Percentiles rank a stretch among this genome's conserved stretches.
These are phyloP conservation scores for Zosterops hypoxanthus DNA, from an alignment of 2,113 vertebrate genomes.

Conservation along the genomic window DNA sequence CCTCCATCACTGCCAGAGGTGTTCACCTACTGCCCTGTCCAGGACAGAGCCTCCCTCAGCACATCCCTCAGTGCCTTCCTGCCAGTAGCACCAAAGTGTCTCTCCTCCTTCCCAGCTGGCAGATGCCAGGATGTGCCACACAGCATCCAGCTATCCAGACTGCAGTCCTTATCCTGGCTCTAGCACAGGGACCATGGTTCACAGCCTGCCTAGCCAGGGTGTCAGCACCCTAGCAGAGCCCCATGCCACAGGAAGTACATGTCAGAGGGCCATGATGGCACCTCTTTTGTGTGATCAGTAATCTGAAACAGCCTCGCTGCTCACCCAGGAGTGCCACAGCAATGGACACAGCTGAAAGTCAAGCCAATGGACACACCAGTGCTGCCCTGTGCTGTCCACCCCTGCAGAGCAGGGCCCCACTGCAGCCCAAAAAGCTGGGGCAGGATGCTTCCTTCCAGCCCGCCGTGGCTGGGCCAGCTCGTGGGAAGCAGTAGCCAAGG, in stretches of 20 bases:
- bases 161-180: not conserved
- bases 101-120: not conserved
- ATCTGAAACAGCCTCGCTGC: not conserved
- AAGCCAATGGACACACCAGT: fast-evolving
- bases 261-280: not conserved
- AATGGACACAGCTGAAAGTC: fast-evolving
- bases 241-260: fast-evolving
- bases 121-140: not conserved
- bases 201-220: not conserved
- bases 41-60: not conserved
- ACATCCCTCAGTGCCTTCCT: not conserved
- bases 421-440: not conserved
- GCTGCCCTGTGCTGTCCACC: fast-evolving
- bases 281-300: fast-evolving
- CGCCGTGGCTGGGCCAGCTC: fast-evolving
- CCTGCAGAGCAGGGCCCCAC: not conserved
- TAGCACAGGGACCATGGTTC: fast-evolving
- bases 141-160: not conserved
- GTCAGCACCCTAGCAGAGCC: not conserved
- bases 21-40: fast-evolving
- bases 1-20: not conserved
- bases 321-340: not conserved
- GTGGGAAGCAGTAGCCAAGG: not conserved
- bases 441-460: not conserved
- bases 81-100: not conserved